phyloP scores from a whole-genome alignment of 37 sponge, comb jelly and placozoan species.

The Halisarca cf. caerulea region DNA sequence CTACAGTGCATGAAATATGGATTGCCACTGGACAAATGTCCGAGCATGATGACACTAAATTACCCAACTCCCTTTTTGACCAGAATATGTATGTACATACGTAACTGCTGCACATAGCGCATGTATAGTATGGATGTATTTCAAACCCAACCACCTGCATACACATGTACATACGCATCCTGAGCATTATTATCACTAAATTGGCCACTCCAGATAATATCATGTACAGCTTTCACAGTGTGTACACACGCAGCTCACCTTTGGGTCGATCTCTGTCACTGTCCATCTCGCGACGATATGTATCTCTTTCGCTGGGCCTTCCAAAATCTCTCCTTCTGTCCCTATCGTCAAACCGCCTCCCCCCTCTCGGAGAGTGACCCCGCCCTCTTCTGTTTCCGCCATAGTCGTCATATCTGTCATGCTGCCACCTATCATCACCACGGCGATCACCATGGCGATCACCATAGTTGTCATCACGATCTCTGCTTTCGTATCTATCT shows the following conservation, averaged over 20 bases:
- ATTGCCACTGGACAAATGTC: too few species aligned
- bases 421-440: constrained; percentile 35
- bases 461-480: constrained; percentile 13
- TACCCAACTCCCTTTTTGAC: too few species aligned
- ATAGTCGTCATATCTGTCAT: constrained; percentile 9
- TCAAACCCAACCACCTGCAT: too few species aligned
- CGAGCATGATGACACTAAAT: too few species aligned
- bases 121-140: too few species aligned
- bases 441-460: constrained; percentile 27
- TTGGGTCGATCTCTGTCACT: not conserved
- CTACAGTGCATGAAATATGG: too few species aligned
- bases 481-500: not conserved
- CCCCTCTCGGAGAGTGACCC: not conserved
- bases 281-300: not conserved
- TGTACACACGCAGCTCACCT: not conserved
- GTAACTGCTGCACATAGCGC: too few species aligned
- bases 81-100: too few species aligned
- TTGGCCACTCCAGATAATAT: too few species aligned
- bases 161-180: too few species aligned
- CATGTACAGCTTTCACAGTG: too few species aligned
- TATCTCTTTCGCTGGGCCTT: not conserved
- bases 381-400: not conserved
- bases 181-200: too few species aligned
- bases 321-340: not conserved
- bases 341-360: not conserved